phyloP scores from a whole-genome alignment of 1,140 invertebrate species.

The Drosophila saltans region DNA sequence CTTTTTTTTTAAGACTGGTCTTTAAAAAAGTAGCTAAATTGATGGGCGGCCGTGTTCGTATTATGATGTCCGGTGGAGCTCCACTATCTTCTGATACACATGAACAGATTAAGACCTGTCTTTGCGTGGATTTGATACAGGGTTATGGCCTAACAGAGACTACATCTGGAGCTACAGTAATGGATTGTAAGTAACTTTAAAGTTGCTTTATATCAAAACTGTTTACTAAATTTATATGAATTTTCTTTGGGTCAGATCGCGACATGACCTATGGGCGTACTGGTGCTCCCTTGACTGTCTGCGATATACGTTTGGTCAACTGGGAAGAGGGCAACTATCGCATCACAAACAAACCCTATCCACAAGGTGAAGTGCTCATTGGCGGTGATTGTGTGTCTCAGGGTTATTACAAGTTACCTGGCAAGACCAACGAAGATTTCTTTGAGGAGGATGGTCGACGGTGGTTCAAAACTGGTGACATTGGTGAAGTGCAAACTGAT shows the following conservation, averaged over 20 bases:
- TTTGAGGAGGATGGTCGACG: constrained; percentile 90
- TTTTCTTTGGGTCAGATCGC: constrained; percentile 42
- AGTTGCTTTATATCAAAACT: neutral
- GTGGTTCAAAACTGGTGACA: constrained; percentile 98
- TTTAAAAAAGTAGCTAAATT: constrained; percentile 91
- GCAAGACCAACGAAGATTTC: constrained; percentile 96
- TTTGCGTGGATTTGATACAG: constrained; percentile 95
- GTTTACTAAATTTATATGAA: neutral
- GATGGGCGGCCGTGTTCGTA: constrained; percentile 93
- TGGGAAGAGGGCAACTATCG: constrained; percentile 98
- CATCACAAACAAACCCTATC: constrained; percentile 94
- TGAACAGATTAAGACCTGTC: constrained; percentile 95
- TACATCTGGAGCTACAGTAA: constrained; percentile 95
- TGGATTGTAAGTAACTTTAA: constrained; percentile 87
- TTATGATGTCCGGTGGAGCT: constrained; percentile 96
- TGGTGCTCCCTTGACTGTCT: constrained; percentile 93
- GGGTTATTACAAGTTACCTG: constrained; percentile 96
- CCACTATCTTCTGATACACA: constrained; percentile 98
- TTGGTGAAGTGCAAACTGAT: constrained; percentile 96
- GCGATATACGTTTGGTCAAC: constrained; percentile 93
- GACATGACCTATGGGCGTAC: constrained; percentile 88
- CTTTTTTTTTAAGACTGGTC: constrained; percentile 84
- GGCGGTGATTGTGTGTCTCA: constrained; percentile 95
- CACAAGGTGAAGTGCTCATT: constrained; percentile 96
- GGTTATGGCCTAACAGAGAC: constrained; percentile 99